Evolutionary conservation across 2,888 invertebrate species (phyloP).

Genomic region (Patella pellucida): DNA sequence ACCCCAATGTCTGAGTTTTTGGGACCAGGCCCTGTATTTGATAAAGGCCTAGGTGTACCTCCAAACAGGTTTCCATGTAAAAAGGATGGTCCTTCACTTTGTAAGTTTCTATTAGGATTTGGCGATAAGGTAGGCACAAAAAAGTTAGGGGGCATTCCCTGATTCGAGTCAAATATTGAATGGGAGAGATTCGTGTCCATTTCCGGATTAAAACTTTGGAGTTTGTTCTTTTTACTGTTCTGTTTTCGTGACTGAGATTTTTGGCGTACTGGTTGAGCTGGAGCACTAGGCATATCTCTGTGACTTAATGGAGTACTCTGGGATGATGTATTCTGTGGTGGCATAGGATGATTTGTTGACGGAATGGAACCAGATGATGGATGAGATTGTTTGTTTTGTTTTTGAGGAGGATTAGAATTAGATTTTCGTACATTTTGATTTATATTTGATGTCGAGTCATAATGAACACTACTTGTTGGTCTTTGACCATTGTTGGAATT

Average conservation of each 20-base stretch:
- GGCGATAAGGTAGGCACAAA: slow-evolving; percentile 60
- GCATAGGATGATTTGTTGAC: slow-evolving; percentile 42
- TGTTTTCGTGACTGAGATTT: slow-evolving; percentile 35
- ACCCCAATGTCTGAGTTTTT: slow-evolving; percentile 56
- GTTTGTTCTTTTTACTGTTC: slow-evolving; percentile 36
- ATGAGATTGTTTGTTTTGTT: slow-evolving; percentile 18
- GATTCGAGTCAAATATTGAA: slow-evolving; percentile 54
- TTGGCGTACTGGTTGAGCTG: slow-evolving; percentile 30
- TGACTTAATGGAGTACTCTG: slow-evolving; percentile 34
- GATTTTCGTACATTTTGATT: slow-evolving; percentile 16
- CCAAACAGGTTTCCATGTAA: slow-evolving; percentile 62
- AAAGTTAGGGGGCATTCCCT: slow-evolving; percentile 65
- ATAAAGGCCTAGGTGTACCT: slow-evolving; percentile 50
- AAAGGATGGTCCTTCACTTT: slow-evolving; percentile 63
- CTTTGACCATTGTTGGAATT: slow-evolving; percentile 12
- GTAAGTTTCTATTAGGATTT: slow-evolving; percentile 58
- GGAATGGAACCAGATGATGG: slow-evolving; percentile 30
- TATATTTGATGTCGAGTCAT: neutral
- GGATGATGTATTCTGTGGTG: slow-evolving; percentile 41
- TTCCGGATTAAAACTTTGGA: slow-evolving; percentile 43
- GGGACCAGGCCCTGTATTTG: slow-evolving; percentile 52
- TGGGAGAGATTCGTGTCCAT: slow-evolving; percentile 58
- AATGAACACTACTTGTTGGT: slow-evolving; percentile 5
- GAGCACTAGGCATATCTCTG: slow-evolving; percentile 36
- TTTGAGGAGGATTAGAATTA: slow-evolving; percentile 16